These are phyloP conservation scores for Caenorhabditis wallacei DNA, from an alignment of 2,888 invertebrate species.

Conservation along the genomic window DNA sequence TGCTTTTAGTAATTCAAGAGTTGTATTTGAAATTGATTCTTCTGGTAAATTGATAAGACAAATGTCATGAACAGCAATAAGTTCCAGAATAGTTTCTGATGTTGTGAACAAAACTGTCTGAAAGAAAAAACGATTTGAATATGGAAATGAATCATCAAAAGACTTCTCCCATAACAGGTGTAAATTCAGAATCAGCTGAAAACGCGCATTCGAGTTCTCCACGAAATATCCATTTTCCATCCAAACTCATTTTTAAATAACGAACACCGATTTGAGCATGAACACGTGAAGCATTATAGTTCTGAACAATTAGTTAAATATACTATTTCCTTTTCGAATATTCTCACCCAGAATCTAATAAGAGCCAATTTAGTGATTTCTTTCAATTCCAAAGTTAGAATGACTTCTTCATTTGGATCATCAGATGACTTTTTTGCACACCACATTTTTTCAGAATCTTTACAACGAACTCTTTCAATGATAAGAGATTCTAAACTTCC, in stretches of 20 bases:
- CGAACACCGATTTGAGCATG: constrained; percentile 90
- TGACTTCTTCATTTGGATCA: not conserved
- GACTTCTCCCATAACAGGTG: constrained; percentile 86
- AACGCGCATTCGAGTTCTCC: constrained; percentile 91
- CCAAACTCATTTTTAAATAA: constrained; percentile 86
- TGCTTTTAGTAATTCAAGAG: constrained; percentile 10
- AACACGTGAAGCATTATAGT: constrained; percentile 92
- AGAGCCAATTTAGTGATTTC: constrained; percentile 71
- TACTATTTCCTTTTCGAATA: no score
- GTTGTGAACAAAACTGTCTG: constrained; percentile 92
- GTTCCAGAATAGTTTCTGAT: constrained; percentile 88
- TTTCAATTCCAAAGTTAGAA: constrained; percentile 27
- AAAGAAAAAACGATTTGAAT: not conserved
- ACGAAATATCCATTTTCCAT: constrained; percentile 87
- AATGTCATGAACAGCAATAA: constrained; percentile 85
- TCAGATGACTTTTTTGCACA: constrained; percentile 34
- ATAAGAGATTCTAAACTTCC: constrained; percentile 69
- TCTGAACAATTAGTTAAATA: constrained; percentile 85
- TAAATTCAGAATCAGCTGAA: constrained; percentile 87
- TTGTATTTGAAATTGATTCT: not conserved
- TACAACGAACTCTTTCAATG: constrained; percentile 34
- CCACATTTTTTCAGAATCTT: constrained; percentile 64
- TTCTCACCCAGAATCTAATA: constrained; percentile 79
- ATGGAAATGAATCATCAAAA: not conserved
- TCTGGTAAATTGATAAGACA: constrained; percentile 72